These are phyloP conservation scores for Pristis pectinata DNA, from an alignment of 2,797 vertebrate species.

Conservation along the genomic window DNA sequence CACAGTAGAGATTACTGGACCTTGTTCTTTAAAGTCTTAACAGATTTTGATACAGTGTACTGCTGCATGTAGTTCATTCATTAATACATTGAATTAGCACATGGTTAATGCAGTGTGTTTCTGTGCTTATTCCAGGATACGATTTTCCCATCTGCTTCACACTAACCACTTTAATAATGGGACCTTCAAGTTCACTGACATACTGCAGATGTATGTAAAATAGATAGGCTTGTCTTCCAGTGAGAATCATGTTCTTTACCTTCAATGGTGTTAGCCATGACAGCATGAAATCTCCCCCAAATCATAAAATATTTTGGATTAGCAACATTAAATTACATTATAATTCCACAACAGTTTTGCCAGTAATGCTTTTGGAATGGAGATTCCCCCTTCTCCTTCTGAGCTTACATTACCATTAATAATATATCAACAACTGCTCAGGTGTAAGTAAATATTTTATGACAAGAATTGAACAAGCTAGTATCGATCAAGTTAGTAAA, in stretches of 20 bases:
- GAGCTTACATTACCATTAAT: slow-evolving; percentile 14
- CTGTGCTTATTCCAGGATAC: slow-evolving; percentile 17
- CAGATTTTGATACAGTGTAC: slow-evolving; percentile 7
- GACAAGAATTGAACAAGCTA: slow-evolving; percentile 24
- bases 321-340: slow-evolving; percentile 14
- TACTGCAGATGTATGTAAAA: slow-evolving; percentile 32
- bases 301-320: slow-evolving; percentile 5
- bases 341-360: slow-evolving; percentile 32
- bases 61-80: slow-evolving; percentile 8
- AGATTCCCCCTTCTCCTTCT: slow-evolving; percentile 20
- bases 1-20: not conserved
- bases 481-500: slow-evolving; percentile 29
- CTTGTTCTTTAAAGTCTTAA: not conserved
- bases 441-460: slow-evolving; percentile 34
- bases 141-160: slow-evolving; percentile 25
- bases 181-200: slow-evolving; percentile 25
- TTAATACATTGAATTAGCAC: slow-evolving; percentile 35
- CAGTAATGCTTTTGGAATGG: slow-evolving; percentile 17
- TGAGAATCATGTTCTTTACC: not conserved
- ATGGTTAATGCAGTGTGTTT: slow-evolving; percentile 33
- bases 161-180: slow-evolving; percentile 23
- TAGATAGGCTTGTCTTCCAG: slow-evolving; percentile 4
- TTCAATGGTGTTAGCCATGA: not conserved
- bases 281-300: slow-evolving; percentile 23
- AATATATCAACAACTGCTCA: slow-evolving; percentile 23